Evolutionary conservation across 1,140 invertebrate species (phyloP).

Genomic region (Hirudo medicinalis): DNA sequence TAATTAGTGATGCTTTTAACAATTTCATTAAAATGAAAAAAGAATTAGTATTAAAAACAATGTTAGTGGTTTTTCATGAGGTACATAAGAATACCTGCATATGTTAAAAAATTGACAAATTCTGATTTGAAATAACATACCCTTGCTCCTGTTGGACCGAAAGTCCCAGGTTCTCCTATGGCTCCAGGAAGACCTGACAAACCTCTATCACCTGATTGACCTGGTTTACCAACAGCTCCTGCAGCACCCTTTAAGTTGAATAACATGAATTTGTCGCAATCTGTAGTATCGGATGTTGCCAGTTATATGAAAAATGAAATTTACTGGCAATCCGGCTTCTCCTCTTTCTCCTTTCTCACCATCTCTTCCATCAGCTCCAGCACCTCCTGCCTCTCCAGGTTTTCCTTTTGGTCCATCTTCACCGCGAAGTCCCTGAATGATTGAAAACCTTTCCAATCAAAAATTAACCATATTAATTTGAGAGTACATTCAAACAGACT

Average conservation of each 20-base stretch:
- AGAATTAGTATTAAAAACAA: too few relatives aligned
- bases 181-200: conserved; percentile 10
- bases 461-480: neutral
- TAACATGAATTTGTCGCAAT: too few relatives aligned
- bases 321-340: conserved; percentile 10
- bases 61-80: too few relatives aligned
- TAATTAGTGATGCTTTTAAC: too few relatives aligned
- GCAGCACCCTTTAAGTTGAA: neutral
- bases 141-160: neutral
- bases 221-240: conserved; percentile 12
- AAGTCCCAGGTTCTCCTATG: conserved; percentile 7
- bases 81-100: too few relatives aligned
- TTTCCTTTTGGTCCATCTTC: conserved; percentile 8
- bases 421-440: neutral
- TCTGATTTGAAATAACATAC: neutral
- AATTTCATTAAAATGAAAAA: too few relatives aligned
- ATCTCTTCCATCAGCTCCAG: conserved; percentile 5
- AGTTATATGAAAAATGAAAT: too few relatives aligned
- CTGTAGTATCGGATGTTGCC: too few relatives aligned
- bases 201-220: conserved; percentile 15
- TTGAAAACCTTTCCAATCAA: too few relatives aligned
- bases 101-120: too few relatives aligned
- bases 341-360: conserved; percentile 9
- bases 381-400: conserved; percentile 3
- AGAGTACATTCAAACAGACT: neutral